Evolutionary conservation across 2,797 vertebrate species (phyloP).

Genomic region (Catharus ustulatus): DNA sequence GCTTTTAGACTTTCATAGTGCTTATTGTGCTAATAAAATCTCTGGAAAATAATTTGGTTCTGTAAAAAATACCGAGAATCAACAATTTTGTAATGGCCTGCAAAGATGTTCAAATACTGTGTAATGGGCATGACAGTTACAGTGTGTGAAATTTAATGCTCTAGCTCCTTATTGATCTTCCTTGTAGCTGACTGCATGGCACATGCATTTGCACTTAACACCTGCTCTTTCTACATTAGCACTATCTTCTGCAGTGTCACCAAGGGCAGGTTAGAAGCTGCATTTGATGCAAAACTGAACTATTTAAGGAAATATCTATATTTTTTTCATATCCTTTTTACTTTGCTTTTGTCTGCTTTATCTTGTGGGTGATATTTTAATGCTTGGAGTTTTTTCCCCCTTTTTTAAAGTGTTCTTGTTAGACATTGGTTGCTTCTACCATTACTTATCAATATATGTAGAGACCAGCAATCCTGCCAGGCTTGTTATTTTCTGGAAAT

Average conservation of each 20-base stretch:
- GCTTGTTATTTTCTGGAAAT: neutral
- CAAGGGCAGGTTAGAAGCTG: conserved; percentile 63
- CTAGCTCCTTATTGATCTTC: conserved; percentile 82
- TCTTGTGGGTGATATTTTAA: neutral
- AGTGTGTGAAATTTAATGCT: conserved; percentile 83
- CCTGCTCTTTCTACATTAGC: conserved; percentile 80
- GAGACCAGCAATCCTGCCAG: neutral
- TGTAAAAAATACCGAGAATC: conserved; percentile 49
- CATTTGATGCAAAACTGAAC: neutral
- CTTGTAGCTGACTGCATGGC: conserved; percentile 50
- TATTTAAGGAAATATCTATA: neutral
- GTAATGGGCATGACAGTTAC: conserved; percentile 75
- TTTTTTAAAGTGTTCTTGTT: neutral
- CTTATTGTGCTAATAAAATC: neutral
- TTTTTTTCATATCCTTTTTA: neutral
- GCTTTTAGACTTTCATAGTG: neutral
- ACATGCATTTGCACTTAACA: conserved; percentile 68
- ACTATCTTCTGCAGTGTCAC: conserved; percentile 74
- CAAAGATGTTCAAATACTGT: conserved; percentile 34
- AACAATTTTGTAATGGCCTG: conserved; percentile 58
- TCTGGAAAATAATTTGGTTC: conserved; percentile 29
- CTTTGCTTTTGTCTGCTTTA: neutral
- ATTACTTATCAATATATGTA: neutral
- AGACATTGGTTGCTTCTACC: neutral
- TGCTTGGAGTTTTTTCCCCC: fast-evolving